Conservation (phyloP, 2,888 invertebrate species). For the Amphipyra tragopoginis region DNA sequence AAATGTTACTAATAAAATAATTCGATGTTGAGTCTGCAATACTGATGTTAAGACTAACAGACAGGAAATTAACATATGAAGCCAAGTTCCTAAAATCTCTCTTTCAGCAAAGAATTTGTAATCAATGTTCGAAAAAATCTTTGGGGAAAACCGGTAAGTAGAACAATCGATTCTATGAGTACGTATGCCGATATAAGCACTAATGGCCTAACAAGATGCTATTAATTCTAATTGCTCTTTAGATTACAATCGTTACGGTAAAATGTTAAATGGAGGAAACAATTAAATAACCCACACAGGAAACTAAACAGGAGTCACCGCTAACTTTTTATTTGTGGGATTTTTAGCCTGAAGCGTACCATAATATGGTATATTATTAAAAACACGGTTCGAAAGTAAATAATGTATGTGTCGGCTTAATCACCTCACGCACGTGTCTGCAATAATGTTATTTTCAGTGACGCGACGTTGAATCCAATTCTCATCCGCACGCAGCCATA, state of each 20-base stretch:
- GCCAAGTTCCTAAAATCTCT: no score
- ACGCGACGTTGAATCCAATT: constrained; percentile 81
- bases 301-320: constrained; percentile 41
- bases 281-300: constrained; percentile 65
- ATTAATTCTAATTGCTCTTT: constrained; percentile 59
- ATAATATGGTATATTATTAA: constrained; percentile 33
- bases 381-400: constrained; percentile 57
- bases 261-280: constrained; percentile 61
- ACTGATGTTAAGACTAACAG: no score
- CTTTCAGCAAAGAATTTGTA: not conserved
- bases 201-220: constrained; percentile 52
- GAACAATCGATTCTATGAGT: constrained; percentile 32
- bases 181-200: constrained; percentile 32
- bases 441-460: constrained; percentile 81
- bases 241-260: constrained; percentile 60
- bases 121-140: not conserved
- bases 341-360: constrained; percentile 34
- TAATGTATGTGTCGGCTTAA: constrained; percentile 68
- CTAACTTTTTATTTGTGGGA: constrained; percentile 42
- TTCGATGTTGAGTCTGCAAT: no score
- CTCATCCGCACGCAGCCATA: constrained; percentile 82
- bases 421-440: constrained; percentile 76
- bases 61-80: no score
- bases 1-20: no score
- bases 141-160: not conserved